Evolutionary conservation across 1,140 invertebrate genomes (phyloP).

Genomic region (Bemisia tabaci): DNA sequence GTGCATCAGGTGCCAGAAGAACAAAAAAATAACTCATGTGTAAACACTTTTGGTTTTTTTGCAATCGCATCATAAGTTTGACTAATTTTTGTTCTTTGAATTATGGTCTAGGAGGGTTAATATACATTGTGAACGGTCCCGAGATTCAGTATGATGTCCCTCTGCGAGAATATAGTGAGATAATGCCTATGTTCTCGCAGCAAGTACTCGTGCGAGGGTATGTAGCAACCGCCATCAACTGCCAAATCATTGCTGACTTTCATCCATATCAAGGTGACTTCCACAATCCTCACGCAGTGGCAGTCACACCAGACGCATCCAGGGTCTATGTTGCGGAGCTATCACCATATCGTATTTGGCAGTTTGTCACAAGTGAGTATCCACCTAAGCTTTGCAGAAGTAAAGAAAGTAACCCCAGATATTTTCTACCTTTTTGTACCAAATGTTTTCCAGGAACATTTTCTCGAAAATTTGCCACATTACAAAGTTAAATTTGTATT

Average conservation of each 20-base stretch:
- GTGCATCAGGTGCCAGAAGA: too few relatives aligned
- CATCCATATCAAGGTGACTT: neutral
- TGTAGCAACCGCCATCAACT: neutral
- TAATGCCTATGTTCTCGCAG: too few relatives aligned
- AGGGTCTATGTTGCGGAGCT: neutral
- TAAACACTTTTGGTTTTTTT: too few relatives aligned
- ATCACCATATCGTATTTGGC: neutral
- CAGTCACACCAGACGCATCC: neutral
- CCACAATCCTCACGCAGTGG: neutral
- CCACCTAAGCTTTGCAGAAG: too few relatives aligned
- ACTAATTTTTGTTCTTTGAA: neutral
- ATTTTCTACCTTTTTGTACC: too few relatives aligned
- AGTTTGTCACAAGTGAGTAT: neutral
- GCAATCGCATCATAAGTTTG: neutral
- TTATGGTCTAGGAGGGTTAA: neutral
- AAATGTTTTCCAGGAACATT: too few relatives aligned
- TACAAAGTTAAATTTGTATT: too few relatives aligned
- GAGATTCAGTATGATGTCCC: neutral
- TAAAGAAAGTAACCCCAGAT: too few relatives aligned
- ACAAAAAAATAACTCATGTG: too few relatives aligned
- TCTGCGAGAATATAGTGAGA: neutral
- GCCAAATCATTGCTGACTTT: neutral
- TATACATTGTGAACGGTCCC: neutral
- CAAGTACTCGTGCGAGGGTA: neutral
- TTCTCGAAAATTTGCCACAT: too few relatives aligned